Conservation (phyloP, 2,797 vertebrate species). For the Rallus crepitans region DNA sequence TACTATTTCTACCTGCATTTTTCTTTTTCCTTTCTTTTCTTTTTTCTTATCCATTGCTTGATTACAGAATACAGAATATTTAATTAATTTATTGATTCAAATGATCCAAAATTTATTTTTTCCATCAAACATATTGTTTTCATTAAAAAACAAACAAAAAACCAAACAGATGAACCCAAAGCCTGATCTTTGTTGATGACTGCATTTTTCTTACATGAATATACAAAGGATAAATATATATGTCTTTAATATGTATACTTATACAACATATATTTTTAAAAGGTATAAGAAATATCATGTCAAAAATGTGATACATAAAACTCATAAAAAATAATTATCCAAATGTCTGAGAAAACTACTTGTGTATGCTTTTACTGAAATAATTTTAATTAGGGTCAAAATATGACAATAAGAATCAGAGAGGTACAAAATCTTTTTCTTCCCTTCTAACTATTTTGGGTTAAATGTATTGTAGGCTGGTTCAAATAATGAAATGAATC, state of each 20-base stretch:
- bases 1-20: not conserved
- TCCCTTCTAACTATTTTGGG: not conserved
- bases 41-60: fast-evolving
- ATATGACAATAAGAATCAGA: not conserved
- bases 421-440: not conserved
- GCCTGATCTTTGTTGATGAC: not conserved
- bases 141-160: not conserved
- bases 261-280: not conserved
- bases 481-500: not conserved
- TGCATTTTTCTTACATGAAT: not conserved
- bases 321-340: not conserved
- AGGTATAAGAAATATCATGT: not conserved
- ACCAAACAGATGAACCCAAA: not conserved
- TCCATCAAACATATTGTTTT: not conserved
- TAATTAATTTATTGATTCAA: not conserved
- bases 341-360: not conserved
- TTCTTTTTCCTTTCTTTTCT: not conserved
- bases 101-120: not conserved
- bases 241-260: too few relatives aligned
- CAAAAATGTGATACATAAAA: not conserved
- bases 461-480: not conserved
- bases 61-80: not conserved
- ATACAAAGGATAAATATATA: not conserved
- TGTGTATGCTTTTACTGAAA: not conserved
- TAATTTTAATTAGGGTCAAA: not conserved